Evolutionary conservation across 1,140 invertebrate species (phyloP).

Genomic region (Neodiprion pinetum): DNA sequence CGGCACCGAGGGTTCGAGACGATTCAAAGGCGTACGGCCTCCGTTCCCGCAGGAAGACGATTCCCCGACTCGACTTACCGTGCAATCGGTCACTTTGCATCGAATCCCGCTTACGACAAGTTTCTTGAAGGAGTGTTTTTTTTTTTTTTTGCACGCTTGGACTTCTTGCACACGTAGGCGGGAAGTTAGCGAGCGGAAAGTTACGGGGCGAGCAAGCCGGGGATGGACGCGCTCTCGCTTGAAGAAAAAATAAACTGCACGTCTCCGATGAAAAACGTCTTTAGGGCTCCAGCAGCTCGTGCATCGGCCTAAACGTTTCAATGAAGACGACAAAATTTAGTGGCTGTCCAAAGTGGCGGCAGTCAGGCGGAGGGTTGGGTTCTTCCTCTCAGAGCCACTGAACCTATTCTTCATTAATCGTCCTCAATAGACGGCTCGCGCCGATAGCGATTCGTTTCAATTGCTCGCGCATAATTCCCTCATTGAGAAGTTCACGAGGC

Average conservation of each 20-base stretch:
- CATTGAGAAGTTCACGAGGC: not conserved
- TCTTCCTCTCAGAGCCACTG: not conserved
- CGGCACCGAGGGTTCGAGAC: not conserved
- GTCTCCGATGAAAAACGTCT: too few relatives aligned
- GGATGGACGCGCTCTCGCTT: too few relatives aligned
- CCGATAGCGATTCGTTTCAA: not conserved
- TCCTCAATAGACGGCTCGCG: not conserved
- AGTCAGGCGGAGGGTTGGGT: not conserved
- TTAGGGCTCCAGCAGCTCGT: not conserved
- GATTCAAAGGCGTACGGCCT: not conserved
- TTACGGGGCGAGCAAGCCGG: too few relatives aligned
- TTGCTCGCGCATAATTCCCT: not conserved
- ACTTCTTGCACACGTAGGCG: too few relatives aligned
- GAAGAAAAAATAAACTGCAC: too few relatives aligned
- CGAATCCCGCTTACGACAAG: not conserved
- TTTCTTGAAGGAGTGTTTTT: not conserved
- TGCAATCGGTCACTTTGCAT: not conserved
- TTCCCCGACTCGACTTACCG: not conserved
- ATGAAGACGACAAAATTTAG: constrained; percentile 5
- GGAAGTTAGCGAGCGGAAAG: too few relatives aligned
- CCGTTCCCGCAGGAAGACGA: not conserved
- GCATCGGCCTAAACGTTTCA: not conserved
- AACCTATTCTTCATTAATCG: not conserved
- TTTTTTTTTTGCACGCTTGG: not conserved
- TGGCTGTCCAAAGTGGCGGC: not conserved